Percentiles rank a stretch among this genome's conserved stretches.
phyloP scores from a whole-genome alignment of 2,888 invertebrate genomes.

The Timandra comae region DNA sequence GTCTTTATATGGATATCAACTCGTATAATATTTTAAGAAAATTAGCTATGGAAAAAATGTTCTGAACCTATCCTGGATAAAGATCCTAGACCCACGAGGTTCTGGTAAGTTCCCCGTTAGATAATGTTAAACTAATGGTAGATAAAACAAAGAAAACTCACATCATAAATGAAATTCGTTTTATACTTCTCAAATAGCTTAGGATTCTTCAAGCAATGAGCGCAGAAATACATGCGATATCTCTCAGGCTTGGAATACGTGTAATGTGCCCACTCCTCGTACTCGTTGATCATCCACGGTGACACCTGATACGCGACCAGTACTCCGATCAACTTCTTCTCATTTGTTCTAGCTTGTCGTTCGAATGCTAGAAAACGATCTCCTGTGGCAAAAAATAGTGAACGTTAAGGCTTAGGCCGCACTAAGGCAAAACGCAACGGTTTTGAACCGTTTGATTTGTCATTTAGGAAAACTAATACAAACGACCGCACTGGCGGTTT shows the following conservation, averaged over 20 bases:
- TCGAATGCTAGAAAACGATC: slow-evolving; percentile 51
- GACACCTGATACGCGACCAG: slow-evolving; percentile 60
- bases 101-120: no score
- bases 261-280: slow-evolving; percentile 70
- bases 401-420: no score
- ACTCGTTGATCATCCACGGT: slow-evolving; percentile 70
- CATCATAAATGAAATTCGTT: slow-evolving; percentile 68
- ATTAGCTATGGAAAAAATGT: no score
- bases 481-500: no score
- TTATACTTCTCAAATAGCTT: slow-evolving; percentile 62
- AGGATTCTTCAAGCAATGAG: slow-evolving; percentile 64
- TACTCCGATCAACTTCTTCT: slow-evolving; percentile 65
- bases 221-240: slow-evolving; percentile 66
- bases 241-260: slow-evolving; percentile 52
- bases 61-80: no score
- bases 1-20: no score
- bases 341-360: slow-evolving; percentile 40
- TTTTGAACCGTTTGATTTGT: no score
- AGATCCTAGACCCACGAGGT: no score
- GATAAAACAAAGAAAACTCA: slow-evolving; percentile 40
- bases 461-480: no score
- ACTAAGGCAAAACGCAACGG: no score
- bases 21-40: no score
- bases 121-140: no score
- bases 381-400: slow-evolving; percentile 26